Percentiles rank a stretch among this genome's conserved stretches.
Evolutionary conservation across 2,888 invertebrate species (phyloP).

Genomic region (Parnassius glacialis): DNA sequence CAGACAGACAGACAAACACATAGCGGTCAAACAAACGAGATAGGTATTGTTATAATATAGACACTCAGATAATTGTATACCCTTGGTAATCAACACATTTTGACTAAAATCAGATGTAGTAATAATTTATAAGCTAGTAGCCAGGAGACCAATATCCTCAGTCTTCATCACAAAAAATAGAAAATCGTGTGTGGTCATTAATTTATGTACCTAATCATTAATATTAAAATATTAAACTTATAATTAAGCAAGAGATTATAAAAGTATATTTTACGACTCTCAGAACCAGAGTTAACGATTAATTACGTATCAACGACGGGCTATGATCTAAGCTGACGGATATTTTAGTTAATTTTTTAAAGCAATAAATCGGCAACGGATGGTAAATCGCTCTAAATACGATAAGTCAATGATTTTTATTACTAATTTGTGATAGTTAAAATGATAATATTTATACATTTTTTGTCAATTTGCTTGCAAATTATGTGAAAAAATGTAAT

Average conservation of each 20-base stretch:
- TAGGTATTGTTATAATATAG: too few relatives aligned
- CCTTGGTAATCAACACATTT: too few relatives aligned
- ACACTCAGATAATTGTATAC: too few relatives aligned
- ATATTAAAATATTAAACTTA: constrained; percentile 10
- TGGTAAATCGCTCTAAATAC: not conserved
- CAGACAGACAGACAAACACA: too few relatives aligned
- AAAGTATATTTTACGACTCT: not conserved
- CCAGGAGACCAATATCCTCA: too few relatives aligned
- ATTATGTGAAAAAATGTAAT: too few relatives aligned
- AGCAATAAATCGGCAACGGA: constrained; percentile 6
- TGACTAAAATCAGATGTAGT: too few relatives aligned
- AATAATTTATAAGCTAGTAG: too few relatives aligned
- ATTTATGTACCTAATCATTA: not conserved
- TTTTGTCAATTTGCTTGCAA: too few relatives aligned
- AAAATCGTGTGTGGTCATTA: constrained; percentile 17
- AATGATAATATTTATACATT: too few relatives aligned
- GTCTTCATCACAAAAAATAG: not conserved
- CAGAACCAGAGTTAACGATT: not conserved
- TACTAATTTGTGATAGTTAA: too few relatives aligned
- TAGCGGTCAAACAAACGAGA: too few relatives aligned
- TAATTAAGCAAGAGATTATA: constrained; percentile 6
- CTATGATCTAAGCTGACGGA: not conserved
- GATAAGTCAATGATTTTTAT: not conserved
- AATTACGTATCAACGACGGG: constrained; percentile 6
- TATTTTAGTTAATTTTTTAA: constrained; percentile 5